Evolutionary conservation across 2,797 vertebrate genomes (phyloP), one percentile per base, ranked within the genome.

Genomic region (Hylomyscus alleni): DNA sequence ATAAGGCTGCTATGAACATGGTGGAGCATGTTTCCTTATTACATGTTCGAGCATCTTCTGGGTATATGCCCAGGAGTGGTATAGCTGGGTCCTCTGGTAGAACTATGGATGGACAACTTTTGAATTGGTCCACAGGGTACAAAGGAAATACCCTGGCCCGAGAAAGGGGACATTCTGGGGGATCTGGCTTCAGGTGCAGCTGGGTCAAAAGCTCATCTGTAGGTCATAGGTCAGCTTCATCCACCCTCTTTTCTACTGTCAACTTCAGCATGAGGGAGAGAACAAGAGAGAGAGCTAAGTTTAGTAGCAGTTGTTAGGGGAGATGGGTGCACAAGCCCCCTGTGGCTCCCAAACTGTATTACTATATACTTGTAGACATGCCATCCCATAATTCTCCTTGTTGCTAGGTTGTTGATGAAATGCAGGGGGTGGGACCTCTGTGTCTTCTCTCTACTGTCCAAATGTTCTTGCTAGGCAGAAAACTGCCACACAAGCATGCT

Each of bases 41-140:
- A n/a, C n/a, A n/a, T n/a, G n/a, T n/a, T n/a, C n/a, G n/a, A n/a
- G n/a, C n/a, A n/a, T n/a, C n/a, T n/a, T n/a, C n/a, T n/a, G n/a
- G n/a, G n/a, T n/a, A n/a, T n/a, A n/a, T n/a, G n/a, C n/a, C n/a
- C n/a, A n/a, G n/a, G n/a, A n/a, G n/a, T n/a, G n/a, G n/a, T n/a
- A n/a, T n/a, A n/a, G n/a, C n/a, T n/a, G n/a, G n/a, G n/a, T n/a
- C n/a, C n/a, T n/a, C n/a, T n/a, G n/a, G n/a, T n/a, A n/a, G n/a
- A n/a, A n/a, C n/a, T n/a, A n/a, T n/a, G n/a, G 15, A 93, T 47
- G 89, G 78, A 60, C 58, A 78, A 20, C 34, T 82, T 91, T 73
- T 0, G 4, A 69, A 56, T 10, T 52, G 80, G 22, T 84, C 60
- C 52, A 69, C 77, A 60, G 52, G 11, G 22, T 31, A 5, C 47